phyloP scores from a whole-genome alignment of 2,113 vertebrate genomes.

The Esox niger region DNA sequence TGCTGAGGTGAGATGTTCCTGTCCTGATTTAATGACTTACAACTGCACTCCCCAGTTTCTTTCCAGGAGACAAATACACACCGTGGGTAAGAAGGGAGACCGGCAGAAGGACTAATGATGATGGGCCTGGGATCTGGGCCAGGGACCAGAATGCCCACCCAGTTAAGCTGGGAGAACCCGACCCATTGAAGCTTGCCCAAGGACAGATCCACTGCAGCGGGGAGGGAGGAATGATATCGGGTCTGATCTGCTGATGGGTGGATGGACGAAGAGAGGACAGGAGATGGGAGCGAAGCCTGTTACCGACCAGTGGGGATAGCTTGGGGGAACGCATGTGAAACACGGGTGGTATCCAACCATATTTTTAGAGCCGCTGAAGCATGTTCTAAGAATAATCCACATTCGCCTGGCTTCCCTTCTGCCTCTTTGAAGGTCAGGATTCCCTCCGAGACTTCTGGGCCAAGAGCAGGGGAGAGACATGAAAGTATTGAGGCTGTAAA shows the following conservation, averaged over 20 bases:
- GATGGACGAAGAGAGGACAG: neutral
- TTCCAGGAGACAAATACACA: slow-evolving; percentile 44
- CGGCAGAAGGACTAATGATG: neutral
- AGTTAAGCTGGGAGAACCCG: slow-evolving; percentile 51
- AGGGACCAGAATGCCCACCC: slow-evolving; percentile 37
- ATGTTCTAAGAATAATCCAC: neutral
- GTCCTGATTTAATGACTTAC: neutral
- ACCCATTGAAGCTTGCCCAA: slow-evolving; percentile 40
- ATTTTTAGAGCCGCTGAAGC: slow-evolving; percentile 49
- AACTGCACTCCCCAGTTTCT: slow-evolving; percentile 21
- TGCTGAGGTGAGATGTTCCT: neutral
- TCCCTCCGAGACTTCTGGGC: slow-evolving; percentile 44
- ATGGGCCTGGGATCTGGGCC: slow-evolving; percentile 3
- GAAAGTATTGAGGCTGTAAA: slow-evolving; percentile 11
- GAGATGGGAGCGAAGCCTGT: neutral
- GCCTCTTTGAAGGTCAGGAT: slow-evolving; percentile 42
- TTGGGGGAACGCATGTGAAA: slow-evolving; percentile 10
- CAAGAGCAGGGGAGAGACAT: slow-evolving; percentile 39
- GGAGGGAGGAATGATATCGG: slow-evolving; percentile 7
- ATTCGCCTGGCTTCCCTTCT: slow-evolving; percentile 18
- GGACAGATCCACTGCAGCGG: slow-evolving; percentile 6
- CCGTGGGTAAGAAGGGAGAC: slow-evolving; percentile 21
- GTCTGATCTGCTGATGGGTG: slow-evolving; percentile 22
- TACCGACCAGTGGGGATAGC: slow-evolving; percentile 1
- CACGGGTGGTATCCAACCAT: slow-evolving; percentile 36